Conservation (phyloP, 2,113 vertebrate species). For the Gadus chalcogrammus region DNA sequence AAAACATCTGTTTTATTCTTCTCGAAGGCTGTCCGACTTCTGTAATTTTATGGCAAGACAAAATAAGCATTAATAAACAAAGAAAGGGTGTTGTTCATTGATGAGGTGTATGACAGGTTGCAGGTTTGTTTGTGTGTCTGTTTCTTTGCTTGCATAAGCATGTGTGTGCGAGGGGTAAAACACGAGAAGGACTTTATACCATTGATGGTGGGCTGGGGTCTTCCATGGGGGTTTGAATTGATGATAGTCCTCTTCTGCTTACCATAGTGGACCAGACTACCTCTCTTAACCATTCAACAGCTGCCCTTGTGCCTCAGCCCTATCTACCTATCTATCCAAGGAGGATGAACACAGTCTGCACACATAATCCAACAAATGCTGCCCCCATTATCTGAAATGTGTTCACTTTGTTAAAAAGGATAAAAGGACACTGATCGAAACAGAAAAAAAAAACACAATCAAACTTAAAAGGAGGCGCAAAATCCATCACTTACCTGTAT, state of each 20-base stretch:
- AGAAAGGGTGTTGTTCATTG: background rate
- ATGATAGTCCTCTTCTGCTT: conserved; percentile 7
- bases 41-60: conserved; percentile 62
- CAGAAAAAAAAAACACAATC: conserved; percentile 38
- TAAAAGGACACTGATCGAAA: conserved; percentile 14
- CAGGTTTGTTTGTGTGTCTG: background rate
- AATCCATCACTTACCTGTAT: conserved; percentile 45
- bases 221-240: too few relatives aligned
- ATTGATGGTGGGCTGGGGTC: conserved; percentile 19
- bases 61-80: conserved; percentile 18
- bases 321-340: conserved; percentile 44
- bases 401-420: background rate
- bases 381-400: conserved; percentile 15
- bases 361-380: background rate
- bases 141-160: too few relatives aligned
- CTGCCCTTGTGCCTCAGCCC: conserved; percentile 48
- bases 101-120: background rate
- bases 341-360: conserved; percentile 32
- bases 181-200: conserved; percentile 1
- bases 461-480: conserved; percentile 55
- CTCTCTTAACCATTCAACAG: conserved; percentile 30
- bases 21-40: conserved; percentile 92
- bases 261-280: conserved; percentile 46
- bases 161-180: background rate
- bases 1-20: conserved; percentile 95